phyloP scores from a whole-genome alignment of 2,113 vertebrate genomes.

The Petrocephalus microphthalmus region DNA sequence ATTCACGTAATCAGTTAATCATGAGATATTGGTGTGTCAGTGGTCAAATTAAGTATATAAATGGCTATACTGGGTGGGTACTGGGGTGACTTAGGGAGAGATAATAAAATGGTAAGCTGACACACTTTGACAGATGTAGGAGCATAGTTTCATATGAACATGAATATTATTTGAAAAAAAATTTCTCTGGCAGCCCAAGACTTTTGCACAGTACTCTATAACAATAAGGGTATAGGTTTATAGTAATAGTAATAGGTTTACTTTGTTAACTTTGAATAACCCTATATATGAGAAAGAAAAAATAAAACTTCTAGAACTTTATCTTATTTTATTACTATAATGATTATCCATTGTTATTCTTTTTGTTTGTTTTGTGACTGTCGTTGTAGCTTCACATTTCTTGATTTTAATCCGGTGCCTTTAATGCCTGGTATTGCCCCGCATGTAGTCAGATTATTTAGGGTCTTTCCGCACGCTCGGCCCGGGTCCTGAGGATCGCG shows the following conservation, averaged over 20 bases:
- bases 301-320: not conserved
- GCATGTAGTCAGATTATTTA: not conserved
- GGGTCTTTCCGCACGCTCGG: not conserved
- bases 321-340: not conserved
- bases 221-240: too few relatives aligned
- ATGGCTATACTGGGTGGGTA: not conserved
- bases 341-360: not conserved
- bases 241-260: not conserved
- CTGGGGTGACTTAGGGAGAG: not conserved
- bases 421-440: not conserved
- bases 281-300: not conserved
- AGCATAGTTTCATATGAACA: not conserved
- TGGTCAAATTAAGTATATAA: not conserved
- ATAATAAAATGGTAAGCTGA: not conserved
- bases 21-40: not conserved
- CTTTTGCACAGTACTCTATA: not conserved
- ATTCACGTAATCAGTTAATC: not conserved
- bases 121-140: not conserved
- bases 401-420: not conserved
- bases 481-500: not conserved
- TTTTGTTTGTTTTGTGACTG: not conserved
- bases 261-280: not conserved
- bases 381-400: not conserved
- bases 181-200: not conserved
- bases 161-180: not conserved